A percentile compares a stretch with the other conserved stretches of the same genome.
Evolutionary conservation across 2,113 vertebrate genomes (phyloP).

Genomic region (Rhizomys pruinosus): DNA sequence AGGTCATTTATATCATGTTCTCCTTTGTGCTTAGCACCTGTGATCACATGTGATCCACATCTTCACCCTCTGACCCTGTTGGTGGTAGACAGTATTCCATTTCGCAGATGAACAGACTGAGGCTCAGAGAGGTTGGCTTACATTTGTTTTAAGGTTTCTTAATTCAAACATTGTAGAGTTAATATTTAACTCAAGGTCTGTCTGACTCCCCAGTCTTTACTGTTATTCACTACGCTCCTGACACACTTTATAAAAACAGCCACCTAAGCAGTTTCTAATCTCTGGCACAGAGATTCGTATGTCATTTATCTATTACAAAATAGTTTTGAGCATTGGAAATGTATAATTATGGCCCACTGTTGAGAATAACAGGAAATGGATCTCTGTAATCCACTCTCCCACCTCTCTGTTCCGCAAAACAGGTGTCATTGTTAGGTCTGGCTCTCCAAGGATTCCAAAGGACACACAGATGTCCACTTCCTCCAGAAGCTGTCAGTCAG

Average conservation of each 20-base stretch:
- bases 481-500: no score
- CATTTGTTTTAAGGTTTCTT: background rate
- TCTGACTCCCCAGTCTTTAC: background rate
- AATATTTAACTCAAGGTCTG: background rate
- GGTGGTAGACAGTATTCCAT: background rate
- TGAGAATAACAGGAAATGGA: background rate
- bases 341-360: background rate
- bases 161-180: background rate
- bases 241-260: background rate
- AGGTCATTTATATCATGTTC: background rate
- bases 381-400: no score
- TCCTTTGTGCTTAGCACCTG: background rate
- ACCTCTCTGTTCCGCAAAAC: no score
- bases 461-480: no score
- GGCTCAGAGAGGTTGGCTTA: background rate
- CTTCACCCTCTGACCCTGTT: background rate
- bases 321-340: background rate
- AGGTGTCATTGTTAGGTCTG: no score
- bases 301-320: background rate
- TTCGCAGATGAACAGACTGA: background rate
- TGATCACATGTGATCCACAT: background rate
- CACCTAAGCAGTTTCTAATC: background rate
- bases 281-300: background rate
- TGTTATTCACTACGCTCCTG: background rate
- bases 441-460: no score